Conservation (phyloP, 2,113 vertebrate species). For the Sylvietta virens region DNA sequence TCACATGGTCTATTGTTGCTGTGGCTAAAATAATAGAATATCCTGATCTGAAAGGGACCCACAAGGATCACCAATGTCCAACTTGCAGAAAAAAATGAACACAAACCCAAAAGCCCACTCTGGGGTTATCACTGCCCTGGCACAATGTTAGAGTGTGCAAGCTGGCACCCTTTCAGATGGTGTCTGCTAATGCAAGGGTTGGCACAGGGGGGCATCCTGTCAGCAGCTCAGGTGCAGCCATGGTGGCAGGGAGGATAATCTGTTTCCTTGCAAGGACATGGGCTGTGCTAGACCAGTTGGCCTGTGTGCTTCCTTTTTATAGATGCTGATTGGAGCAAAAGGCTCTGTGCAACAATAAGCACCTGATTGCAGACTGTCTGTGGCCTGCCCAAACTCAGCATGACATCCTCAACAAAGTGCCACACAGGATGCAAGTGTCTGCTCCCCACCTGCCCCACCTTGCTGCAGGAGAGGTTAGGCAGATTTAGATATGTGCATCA, state of each 20-base stretch:
- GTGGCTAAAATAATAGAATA: neutral
- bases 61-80: neutral
- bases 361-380: fast-evolving
- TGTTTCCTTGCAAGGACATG: fast-evolving
- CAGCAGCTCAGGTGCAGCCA: fast-evolving
- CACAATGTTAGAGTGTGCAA: neutral
- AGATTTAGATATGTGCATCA: neutral
- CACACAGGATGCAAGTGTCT: fast-evolving
- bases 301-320: neutral
- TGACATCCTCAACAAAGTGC: neutral
- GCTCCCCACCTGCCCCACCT: neutral
- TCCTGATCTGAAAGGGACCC: neutral
- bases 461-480: neutral
- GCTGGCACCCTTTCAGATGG: fast-evolving
- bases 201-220: fast-evolving
- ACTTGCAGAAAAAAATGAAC: fast-evolving
- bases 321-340: neutral
- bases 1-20: neutral
- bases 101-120: neutral
- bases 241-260: fast-evolving
- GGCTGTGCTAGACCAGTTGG: neutral
- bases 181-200: fast-evolving
- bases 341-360: fast-evolving
- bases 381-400: neutral
- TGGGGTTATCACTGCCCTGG: fast-evolving